Evolutionary conservation across 2,888 invertebrate genomes (phyloP).

Genomic region (Achlya flavicornis): DNA sequence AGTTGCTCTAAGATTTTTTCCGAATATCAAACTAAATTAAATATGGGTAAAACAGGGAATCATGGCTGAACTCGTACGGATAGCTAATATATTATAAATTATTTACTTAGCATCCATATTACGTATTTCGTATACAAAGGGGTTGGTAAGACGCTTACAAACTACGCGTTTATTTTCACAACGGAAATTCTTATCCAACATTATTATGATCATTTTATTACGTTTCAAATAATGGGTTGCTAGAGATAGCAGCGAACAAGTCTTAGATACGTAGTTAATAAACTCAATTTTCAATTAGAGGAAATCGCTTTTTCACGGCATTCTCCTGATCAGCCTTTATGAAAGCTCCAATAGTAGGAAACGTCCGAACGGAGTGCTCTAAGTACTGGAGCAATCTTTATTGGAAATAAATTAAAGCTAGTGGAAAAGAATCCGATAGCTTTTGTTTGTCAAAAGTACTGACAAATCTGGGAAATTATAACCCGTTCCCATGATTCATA

Average conservation of each 20-base stretch:
- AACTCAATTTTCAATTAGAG: slow-evolving; percentile 59
- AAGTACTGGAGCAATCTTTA: slow-evolving; percentile 49
- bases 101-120: background rate
- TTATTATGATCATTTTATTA: background rate
- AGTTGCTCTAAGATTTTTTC: no score
- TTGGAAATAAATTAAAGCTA: slow-evolving; percentile 60
- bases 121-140: background rate
- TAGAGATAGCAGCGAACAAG: slow-evolving; percentile 30
- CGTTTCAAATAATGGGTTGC: slow-evolving; percentile 29
- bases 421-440: slow-evolving; percentile 46
- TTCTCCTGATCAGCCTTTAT: slow-evolving; percentile 55
- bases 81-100: background rate
- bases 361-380: slow-evolving; percentile 33
- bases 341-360: slow-evolving; percentile 51
- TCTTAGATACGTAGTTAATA: slow-evolving; percentile 43
- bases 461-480: background rate
- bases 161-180: background rate
- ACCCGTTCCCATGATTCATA: background rate
- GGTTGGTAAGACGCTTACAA: background rate
- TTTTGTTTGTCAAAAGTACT: slow-evolving; percentile 36
- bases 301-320: slow-evolving; percentile 54
- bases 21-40: no score
- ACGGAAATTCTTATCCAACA: background rate
- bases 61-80: no score
- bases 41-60: no score